Conservation (phyloP, 2,888 invertebrate genomes). For the Drosophila lutescens region DNA sequence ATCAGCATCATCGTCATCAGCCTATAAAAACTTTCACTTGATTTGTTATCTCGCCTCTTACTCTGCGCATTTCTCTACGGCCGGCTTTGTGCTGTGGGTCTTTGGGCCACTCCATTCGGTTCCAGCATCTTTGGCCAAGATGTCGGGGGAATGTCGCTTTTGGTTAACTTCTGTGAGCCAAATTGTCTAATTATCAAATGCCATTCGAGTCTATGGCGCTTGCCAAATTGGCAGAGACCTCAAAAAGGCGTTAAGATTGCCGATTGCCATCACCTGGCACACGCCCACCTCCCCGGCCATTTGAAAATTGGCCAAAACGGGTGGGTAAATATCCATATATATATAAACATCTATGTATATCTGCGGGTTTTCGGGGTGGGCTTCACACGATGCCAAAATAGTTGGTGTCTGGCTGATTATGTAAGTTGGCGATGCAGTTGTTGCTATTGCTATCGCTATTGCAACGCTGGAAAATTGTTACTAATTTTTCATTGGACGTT, state of each 20-base stretch:
- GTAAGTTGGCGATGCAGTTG: constrained; percentile 30
- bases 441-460: constrained; percentile 34
- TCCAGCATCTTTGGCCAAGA: constrained; percentile 7
- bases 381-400: constrained; percentile 53
- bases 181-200: constrained; percentile 61
- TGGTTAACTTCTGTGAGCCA: constrained; percentile 44
- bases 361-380: constrained; percentile 39
- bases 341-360: neutral
- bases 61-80: constrained; percentile 29
- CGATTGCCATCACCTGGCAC: constrained; percentile 61
- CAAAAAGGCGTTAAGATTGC: constrained; percentile 70
- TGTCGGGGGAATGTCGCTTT: constrained; percentile 16
- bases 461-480: constrained; percentile 50
- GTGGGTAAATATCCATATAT: neutral
- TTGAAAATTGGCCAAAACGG: constrained; percentile 61
- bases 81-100: constrained; percentile 42
- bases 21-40: constrained; percentile 49
- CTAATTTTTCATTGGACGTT: constrained; percentile 49
- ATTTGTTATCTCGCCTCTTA: constrained; percentile 34
- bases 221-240: constrained; percentile 70
- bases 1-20: constrained; percentile 26
- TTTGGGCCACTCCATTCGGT: constrained; percentile 27
- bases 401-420: constrained; percentile 40
- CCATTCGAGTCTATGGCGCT: constrained; percentile 42
- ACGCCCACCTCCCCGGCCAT: constrained; percentile 53